Base-by-base conservation (phyloP, 2,888 invertebrate species). In the Octonoba sinensis region DNA sequence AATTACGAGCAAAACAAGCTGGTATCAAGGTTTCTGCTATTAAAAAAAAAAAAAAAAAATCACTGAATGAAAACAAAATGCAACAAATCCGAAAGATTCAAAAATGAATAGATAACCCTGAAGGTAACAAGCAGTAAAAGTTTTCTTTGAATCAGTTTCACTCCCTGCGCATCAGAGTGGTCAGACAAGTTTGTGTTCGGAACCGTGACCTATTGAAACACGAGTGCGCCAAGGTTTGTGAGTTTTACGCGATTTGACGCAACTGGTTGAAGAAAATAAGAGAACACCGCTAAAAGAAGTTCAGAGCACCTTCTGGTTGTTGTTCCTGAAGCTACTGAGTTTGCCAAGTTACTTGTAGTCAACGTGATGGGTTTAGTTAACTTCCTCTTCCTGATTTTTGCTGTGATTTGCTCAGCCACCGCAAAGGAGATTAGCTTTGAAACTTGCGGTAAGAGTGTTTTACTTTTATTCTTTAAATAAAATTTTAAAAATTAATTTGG, bases 331-430 rank as follows among this genome's bases (percentile, higher is more conserved):
- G 27, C 27, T 27, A 6, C 6, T 27, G 27, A 27, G n/a, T n/a
- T n/a, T n/a, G 27, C 27, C 27, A 27, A 11, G 54, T 54, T 54
- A 12, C 16, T 2, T 12, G 12, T 12, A 12, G 56, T 16, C 36
- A 36, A 22, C 27, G 57, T 15, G 20, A 75, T 75, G 75, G 60
- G 22, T 46, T 56, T 51, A 13, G 27, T 24, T n/a, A 49, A 67
- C 60, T 75, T 75, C 75, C 75, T 75, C 49, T 69, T 75, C 75
- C 75, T 75, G 60, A 57, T 66, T 60, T 49, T 59, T 2, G 22
- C 67, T 4, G 16, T 59, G n/a, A 13, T 65, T 27, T 72, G 54
- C 16, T 44, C 64, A 3, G 66, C 49, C 15, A 8, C 16, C 0
- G 36, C 71, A n/a, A 71, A 27, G 44, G 36, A 70, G 3, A 78